phyloP scores from a whole-genome alignment of 1,140 invertebrate genomes.

The Drosophila sucinea region DNA sequence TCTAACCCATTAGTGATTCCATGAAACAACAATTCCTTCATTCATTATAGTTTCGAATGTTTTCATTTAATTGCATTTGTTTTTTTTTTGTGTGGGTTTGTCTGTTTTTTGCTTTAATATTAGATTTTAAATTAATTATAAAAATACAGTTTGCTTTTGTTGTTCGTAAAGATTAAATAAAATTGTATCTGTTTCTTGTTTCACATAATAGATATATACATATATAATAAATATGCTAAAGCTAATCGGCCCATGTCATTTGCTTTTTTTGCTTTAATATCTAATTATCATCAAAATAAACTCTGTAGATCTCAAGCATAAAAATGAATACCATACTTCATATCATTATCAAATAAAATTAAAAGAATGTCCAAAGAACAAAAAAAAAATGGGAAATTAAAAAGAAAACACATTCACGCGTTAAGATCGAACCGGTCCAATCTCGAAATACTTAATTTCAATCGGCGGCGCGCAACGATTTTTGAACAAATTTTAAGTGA shows the following conservation, averaged over 20 bases:
- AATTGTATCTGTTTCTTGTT: constrained; percentile 15
- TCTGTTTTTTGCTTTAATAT: constrained; percentile 37
- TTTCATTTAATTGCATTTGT: constrained; percentile 40
- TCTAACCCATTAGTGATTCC: too few relatives aligned
- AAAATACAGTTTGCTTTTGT: constrained; percentile 60
- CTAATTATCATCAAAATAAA: constrained; percentile 55
- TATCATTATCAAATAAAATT: constrained; percentile 4
- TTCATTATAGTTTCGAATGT: constrained; percentile 32
- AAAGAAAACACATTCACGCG: background rate
- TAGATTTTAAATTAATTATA: constrained; percentile 46
- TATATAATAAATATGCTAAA: constrained; percentile 64
- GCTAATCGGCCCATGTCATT: constrained; percentile 43
- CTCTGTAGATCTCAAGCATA: constrained; percentile 50
- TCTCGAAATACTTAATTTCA: background rate
- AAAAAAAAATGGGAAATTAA: background rate
- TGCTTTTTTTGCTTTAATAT: constrained; percentile 8
- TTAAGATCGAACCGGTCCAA: background rate
- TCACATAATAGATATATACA: constrained; percentile 26
- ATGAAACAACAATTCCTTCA: too few relatives aligned
- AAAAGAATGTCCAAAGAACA: background rate
- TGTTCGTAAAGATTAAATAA: constrained; percentile 14
- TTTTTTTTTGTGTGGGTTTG: constrained; percentile 24
- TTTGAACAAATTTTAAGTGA: background rate
- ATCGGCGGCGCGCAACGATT: background rate
- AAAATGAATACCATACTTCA: constrained; percentile 21